These are phyloP conservation scores for Galeopterus variegatus DNA, from an alignment of 2,113 vertebrate species.

Conservation along the genomic window DNA sequence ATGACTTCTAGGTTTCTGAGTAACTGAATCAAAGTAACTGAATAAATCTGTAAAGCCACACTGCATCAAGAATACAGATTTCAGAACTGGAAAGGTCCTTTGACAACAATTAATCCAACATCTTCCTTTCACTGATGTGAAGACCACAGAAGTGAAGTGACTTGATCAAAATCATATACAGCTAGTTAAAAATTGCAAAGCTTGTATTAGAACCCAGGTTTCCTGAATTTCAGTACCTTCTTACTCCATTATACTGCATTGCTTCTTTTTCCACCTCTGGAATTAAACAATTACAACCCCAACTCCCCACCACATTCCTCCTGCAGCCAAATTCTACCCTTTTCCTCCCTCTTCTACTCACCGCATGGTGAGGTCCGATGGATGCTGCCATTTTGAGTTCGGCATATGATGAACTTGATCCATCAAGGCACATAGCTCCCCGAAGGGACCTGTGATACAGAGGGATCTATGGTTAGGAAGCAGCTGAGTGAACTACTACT, in stretches of 20 bases:
- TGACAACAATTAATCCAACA: slow-evolving; percentile 29
- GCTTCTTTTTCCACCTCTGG: slow-evolving; percentile 1
- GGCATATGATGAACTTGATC: slow-evolving; percentile 72
- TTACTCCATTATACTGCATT: slow-evolving; percentile 20
- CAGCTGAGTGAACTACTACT: slow-evolving; percentile 22
- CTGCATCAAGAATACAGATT: slow-evolving; percentile 20
- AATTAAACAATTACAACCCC: slow-evolving; percentile 40
- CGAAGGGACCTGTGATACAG: slow-evolving; percentile 78
- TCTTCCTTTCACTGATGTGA: slow-evolving; percentile 36
- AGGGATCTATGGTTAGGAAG: slow-evolving; percentile 54
- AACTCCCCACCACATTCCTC: neutral
- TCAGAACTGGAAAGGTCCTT: slow-evolving; percentile 46
- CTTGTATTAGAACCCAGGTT: neutral
- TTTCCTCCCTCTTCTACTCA: slow-evolving; percentile 59
- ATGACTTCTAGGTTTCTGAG: slow-evolving; percentile 33
- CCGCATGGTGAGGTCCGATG: slow-evolving; percentile 84
- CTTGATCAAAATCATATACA: slow-evolving; percentile 24
- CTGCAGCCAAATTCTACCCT: slow-evolving; percentile 18
- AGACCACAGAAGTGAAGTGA: slow-evolving; percentile 49
- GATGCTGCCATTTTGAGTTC: slow-evolving; percentile 75
- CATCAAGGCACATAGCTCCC: slow-evolving; percentile 80
- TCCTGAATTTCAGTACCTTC: neutral
- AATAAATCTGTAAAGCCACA: slow-evolving; percentile 47
- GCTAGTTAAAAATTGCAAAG: slow-evolving; percentile 26
- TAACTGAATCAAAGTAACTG: slow-evolving; percentile 46